Evolutionary conservation across 2,113 vertebrate species (phyloP).

Genomic region (Dryoscopus gambensis): DNA sequence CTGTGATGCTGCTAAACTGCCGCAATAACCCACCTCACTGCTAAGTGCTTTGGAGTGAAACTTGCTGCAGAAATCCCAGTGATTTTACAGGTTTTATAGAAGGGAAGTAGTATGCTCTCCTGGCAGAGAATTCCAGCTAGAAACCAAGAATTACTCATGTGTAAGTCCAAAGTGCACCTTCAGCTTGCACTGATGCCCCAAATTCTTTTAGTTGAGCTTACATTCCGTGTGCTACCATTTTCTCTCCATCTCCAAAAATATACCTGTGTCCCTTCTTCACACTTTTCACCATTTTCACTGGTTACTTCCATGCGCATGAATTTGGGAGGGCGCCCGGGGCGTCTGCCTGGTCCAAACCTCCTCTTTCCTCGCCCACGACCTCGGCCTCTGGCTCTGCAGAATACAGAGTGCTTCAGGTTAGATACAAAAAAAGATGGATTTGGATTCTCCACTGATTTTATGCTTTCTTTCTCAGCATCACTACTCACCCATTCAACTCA

Average conservation of each 20-base stretch:
- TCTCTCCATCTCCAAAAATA: background rate
- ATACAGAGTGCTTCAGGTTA: slow-evolving; percentile 18
- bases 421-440: background rate
- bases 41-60: background rate
- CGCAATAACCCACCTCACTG: background rate
- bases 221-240: background rate
- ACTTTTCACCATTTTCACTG: slow-evolving; percentile 77
- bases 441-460: background rate
- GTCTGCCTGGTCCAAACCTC: slow-evolving; percentile 87
- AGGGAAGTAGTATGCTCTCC: background rate
- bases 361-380: slow-evolving; percentile 88
- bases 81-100: background rate
- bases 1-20: background rate
- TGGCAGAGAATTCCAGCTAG: background rate
- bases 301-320: slow-evolving; percentile 85
- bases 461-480: background rate
- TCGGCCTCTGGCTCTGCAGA: slow-evolving; percentile 85
- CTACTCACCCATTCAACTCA: background rate
- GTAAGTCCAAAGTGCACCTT: background rate
- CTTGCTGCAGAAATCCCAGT: background rate
- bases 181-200: background rate
- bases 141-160: background rate
- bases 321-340: slow-evolving; percentile 91
- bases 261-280: slow-evolving; percentile 79
- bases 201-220: background rate